These are phyloP conservation scores for Ascidia mentula DNA, from an alignment of 23 tunicate genomes.

Conservation along the genomic window DNA sequence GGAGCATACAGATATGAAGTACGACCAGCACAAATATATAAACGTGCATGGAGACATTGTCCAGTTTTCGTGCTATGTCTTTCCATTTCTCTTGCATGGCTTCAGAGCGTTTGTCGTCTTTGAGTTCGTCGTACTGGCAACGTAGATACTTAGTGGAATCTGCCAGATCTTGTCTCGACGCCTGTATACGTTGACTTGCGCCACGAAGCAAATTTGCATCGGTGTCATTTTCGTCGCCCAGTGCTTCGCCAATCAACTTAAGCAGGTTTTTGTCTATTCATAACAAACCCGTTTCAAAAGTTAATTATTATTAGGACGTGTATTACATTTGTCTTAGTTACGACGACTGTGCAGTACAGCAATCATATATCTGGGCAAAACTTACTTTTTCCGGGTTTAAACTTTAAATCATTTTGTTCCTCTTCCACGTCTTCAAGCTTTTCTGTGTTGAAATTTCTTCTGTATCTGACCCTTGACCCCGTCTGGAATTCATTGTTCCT, in stretches of 20 bases:
- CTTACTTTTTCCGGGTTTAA: no score
- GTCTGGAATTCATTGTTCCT: no score
- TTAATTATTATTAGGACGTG: no score
- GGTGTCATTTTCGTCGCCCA: neutral
- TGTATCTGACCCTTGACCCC: neutral
- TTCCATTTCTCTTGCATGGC: conserved; percentile 75
- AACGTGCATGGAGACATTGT: conserved; percentile 40
- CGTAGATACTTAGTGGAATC: conserved; percentile 11
- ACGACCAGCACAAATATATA: conserved; percentile 48
- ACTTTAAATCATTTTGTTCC: neutral
- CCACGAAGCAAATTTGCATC: neutral
- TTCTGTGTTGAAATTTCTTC: neutral
- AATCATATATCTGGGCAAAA: no score
- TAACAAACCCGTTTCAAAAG: no score
- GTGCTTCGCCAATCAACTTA: neutral
- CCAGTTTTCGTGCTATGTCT: conserved; percentile 64
- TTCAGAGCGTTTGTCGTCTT: conserved; percentile 23
- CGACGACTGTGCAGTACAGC: no score
- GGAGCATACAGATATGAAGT: conserved; percentile 32
- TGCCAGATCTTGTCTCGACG: conserved; percentile 23
- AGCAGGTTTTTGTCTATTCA: no score
- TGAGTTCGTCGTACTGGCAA: conserved; percentile 14
- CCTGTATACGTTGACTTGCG: neutral
- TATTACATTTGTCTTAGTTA: no score
- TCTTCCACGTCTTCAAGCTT: neutral